Conservation (phyloP, 2,888 invertebrate species). For the Eupeodes luniger region DNA sequence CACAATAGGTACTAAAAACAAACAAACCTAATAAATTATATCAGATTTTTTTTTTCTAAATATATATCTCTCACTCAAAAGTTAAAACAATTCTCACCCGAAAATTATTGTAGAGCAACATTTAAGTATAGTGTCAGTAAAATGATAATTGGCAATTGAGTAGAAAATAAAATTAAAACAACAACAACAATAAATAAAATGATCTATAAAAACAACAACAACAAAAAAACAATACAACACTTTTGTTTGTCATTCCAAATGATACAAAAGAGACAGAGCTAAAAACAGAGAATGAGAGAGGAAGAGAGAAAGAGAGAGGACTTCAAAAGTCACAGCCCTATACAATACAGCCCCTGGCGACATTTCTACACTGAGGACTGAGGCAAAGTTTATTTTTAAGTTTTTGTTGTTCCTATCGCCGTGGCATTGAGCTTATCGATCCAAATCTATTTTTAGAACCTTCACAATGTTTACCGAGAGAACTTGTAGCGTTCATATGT, state of each 20-base stretch:
- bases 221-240: conserved; percentile 37
- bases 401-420: conserved; percentile 77
- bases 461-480: conserved; percentile 66
- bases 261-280: conserved; percentile 12
- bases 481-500: conserved; percentile 69
- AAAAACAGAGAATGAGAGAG: conserved; percentile 22
- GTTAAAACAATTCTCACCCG: conserved; percentile 33
- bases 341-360: conserved; percentile 66
- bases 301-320: conserved; percentile 19
- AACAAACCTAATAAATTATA: conserved; percentile 6
- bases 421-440: conserved; percentile 79
- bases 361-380: conserved; percentile 73
- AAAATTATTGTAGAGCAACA: conserved; percentile 43
- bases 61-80: conserved; percentile 20
- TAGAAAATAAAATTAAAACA: conserved; percentile 10
- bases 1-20: conserved; percentile 19
- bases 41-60: conserved; percentile 12
- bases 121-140: conserved; percentile 31
- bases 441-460: conserved; percentile 77
- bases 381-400: conserved; percentile 78
- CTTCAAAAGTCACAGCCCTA: conserved; percentile 71
- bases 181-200: conserved; percentile 4
- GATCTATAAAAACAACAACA: conserved; percentile 33
- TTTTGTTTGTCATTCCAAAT: conserved; percentile 9
- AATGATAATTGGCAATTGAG: conserved; percentile 36